Evolutionary conservation across 2,797 vertebrate species (phyloP), one percentile per base, ranked within the genome.

Genomic region (Parauchenoglanis ngamensis): DNA sequence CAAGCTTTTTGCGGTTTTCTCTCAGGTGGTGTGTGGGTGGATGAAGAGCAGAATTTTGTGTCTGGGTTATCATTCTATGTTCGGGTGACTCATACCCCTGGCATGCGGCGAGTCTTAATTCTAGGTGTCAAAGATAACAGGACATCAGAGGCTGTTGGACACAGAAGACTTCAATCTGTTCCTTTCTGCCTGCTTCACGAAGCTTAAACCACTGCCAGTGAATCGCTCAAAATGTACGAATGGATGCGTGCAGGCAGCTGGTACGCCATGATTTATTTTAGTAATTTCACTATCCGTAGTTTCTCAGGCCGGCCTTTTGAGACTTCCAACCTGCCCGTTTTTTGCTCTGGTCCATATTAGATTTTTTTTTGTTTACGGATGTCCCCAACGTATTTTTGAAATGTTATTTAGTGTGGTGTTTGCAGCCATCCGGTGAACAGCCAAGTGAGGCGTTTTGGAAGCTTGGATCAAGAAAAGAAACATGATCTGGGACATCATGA

Each of bases 81-180:
- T 80, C 21, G 68, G 57, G 84, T 85, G 87, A 85, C 78, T 85
- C 87, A 88, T 82, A 15, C 10, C n/a, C 67, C 68, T 57, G 87
- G 52, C 57, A 46, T 75, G 56, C 17, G 70, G 70, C 44, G 35
- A 70, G 85, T 72, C 49, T 49, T 77, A 73, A 83, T 86, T 67
- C 40, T 73, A 25, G 63, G 73, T 84, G 70, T 87, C 57, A 76
- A 77, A 87, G 76, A 80, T 86, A 65, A 68, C 46, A 68, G 63
- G 85, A 81, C 67, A 63, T 59, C 28, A 44, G 31, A 19, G 75
- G 52, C 80, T 68, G 67, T 49, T 46, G 52, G 40, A 59, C 25
- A 57, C 72, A 83, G 86, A 77, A 76, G 70, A 83, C 59, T 75
- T 25, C 35, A 72, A 75, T 83, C 44, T 61, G 52, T 80, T 87